phyloP scores from a whole-genome alignment of 2,797 vertebrate genomes.

The Eptatretus atami region DNA sequence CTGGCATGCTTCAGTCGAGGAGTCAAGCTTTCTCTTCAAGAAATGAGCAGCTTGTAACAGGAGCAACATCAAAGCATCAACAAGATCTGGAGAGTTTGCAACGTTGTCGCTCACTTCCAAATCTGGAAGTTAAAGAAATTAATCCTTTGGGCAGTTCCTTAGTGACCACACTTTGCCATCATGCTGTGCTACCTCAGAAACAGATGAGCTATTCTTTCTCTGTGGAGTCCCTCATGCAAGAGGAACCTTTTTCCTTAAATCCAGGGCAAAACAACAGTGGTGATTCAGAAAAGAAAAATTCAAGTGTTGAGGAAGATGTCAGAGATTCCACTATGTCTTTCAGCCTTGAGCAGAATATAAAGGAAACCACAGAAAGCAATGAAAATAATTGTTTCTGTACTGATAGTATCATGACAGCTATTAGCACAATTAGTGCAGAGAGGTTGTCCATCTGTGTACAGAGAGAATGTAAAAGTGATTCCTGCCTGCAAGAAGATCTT shows the following conservation, averaged over 20 bases:
- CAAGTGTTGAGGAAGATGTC: neutral
- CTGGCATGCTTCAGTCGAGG: neutral
- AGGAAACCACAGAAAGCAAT: neutral
- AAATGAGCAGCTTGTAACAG: no score
- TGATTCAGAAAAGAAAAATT: neutral
- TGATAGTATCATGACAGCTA: no score
- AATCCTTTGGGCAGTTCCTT: neutral
- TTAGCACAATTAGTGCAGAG: no score
- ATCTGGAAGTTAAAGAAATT: neutral
- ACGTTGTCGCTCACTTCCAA: neutral
- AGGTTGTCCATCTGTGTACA: no score
- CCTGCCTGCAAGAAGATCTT: neutral
- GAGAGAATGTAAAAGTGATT: neutral
- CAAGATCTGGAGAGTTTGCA: neutral
- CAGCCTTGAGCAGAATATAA: neutral
- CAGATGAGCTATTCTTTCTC: conserved; percentile 4
- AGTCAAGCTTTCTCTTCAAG: neutral
- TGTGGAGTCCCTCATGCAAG: neutral
- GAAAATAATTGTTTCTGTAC: no score
- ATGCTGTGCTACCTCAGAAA: conserved; percentile 1
- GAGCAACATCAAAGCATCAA: neutral
- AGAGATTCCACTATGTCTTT: neutral
- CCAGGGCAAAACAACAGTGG: neutral
- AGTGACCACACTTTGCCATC: conserved; percentile 2
- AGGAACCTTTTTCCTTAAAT: no score